phyloP scores from a whole-genome alignment of 92 coral and sea anemone species.

The Siderastrea siderea region DNA sequence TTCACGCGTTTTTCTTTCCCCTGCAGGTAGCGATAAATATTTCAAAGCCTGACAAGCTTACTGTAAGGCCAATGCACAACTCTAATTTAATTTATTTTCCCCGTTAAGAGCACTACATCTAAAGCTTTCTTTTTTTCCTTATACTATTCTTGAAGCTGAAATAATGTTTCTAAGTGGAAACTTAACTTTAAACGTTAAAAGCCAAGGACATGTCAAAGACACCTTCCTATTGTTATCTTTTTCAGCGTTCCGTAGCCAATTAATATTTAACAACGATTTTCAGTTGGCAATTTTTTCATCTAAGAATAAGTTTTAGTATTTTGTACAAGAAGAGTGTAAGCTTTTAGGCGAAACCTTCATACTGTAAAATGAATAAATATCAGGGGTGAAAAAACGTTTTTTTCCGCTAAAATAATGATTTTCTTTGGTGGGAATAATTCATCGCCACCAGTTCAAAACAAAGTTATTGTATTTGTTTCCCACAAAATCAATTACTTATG shows the following conservation, averaged over 20 bases:
- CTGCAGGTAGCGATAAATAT: slow-evolving; percentile 44
- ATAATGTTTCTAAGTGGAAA: neutral
- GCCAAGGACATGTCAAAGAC: neutral
- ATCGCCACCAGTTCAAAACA: slow-evolving; percentile 28
- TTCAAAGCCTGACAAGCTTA: slow-evolving; percentile 20
- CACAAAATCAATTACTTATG: slow-evolving; percentile 43
- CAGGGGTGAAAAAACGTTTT: neutral
- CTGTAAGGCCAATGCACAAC: slow-evolving; percentile 32
- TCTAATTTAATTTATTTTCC: slow-evolving; percentile 34
- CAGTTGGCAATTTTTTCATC: neutral
- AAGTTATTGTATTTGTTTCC: slow-evolving; percentile 37
- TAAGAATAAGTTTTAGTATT: neutral
- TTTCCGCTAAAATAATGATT: neutral
- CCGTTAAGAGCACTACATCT: neutral
- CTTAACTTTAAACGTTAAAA: slow-evolving; percentile 12
- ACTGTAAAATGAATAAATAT: neutral
- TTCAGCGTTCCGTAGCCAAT: slow-evolving; percentile 52
- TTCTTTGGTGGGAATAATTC: neutral
- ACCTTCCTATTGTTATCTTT: neutral
- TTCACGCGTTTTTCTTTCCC: neutral
- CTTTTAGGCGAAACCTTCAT: no score
- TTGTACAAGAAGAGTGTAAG: neutral
- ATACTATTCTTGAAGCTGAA: neutral
- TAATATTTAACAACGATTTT: slow-evolving; percentile 47
- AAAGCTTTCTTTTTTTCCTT: neutral